A percentile compares a stretch with the other conserved stretches of the same genome.
Conservation (phyloP, 2,888 invertebrate genomes). For the Ryuthela nishihirai region DNA sequence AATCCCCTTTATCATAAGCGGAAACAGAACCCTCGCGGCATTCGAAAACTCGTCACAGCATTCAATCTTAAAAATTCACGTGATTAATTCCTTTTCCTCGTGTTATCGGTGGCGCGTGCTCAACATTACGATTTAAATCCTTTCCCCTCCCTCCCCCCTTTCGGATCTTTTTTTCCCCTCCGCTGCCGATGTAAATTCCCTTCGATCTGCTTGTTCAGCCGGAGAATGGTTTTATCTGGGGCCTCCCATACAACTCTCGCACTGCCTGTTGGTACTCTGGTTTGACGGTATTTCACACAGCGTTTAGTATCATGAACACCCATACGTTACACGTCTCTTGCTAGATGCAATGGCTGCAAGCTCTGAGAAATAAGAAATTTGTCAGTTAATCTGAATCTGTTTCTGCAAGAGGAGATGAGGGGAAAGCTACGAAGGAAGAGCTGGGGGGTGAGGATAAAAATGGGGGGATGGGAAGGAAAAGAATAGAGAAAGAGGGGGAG, state of each 20-base stretch:
- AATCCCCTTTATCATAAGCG: too few species aligned
- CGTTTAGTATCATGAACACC: constrained; percentile 16
- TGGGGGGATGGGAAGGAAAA: neutral
- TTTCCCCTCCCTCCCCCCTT: constrained; percentile 2
- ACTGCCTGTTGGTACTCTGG: too few species aligned
- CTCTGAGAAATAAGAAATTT: too few species aligned
- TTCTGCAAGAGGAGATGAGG: too few species aligned
- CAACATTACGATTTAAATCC: constrained; percentile 1
- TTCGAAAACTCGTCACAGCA: too few species aligned
- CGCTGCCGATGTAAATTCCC: constrained; percentile 4
- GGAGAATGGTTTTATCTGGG: constrained; percentile 21
- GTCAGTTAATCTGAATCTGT: constrained; percentile 36
- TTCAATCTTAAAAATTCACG: too few species aligned
- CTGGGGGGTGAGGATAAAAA: constrained; percentile 11
- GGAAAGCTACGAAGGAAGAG: too few species aligned
- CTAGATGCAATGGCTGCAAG: too few species aligned
- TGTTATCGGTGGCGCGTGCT: constrained; percentile 15
- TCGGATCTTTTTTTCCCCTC: constrained; percentile 3
- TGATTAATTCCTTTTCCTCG: too few species aligned
- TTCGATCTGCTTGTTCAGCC: constrained; percentile 35
- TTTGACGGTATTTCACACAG: too few species aligned
- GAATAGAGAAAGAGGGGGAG: constrained; percentile 14
- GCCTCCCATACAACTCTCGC: constrained; percentile 6
- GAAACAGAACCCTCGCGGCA: too few species aligned
- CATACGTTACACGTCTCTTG: constrained; percentile 32